Conservation (phyloP, 1,140 invertebrate genomes). For the Plectrocnemia conspersa region DNA sequence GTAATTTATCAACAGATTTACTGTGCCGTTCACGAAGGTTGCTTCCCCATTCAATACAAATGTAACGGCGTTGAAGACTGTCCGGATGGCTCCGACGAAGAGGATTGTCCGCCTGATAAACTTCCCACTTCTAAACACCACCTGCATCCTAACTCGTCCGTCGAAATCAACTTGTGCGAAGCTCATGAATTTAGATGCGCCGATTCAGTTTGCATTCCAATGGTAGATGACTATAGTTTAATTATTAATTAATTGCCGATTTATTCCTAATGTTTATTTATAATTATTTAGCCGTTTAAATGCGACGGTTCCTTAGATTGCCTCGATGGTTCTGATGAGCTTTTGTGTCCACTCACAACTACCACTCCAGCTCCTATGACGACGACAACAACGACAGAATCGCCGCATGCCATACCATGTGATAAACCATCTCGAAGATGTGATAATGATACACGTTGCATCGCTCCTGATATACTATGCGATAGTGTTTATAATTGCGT, state of each 20-base stretch:
- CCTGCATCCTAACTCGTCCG: not conserved
- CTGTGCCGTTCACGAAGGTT: conserved; percentile 61
- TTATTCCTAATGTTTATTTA: not conserved
- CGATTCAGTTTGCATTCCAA: conserved; percentile 57
- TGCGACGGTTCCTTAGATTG: conserved; percentile 70
- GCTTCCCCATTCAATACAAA: conserved; percentile 64
- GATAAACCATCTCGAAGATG: conserved; percentile 59
- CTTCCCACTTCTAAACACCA: conserved; percentile 32
- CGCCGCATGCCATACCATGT: conserved; percentile 42
- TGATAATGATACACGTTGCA: conserved; percentile 63
- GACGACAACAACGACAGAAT: conserved; percentile 10
- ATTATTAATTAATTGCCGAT: conserved; percentile 6
- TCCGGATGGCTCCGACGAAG: conserved; percentile 68
- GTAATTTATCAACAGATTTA: conserved; percentile 45
- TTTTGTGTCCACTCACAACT: conserved; percentile 42
- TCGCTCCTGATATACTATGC: conserved; percentile 62
- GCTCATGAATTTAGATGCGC: conserved; percentile 54
- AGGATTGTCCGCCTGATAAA: conserved; percentile 40
- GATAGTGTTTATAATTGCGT: conserved; percentile 63
- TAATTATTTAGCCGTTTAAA: conserved; percentile 54
- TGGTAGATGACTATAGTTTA: conserved; percentile 36
- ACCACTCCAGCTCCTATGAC: conserved; percentile 29
- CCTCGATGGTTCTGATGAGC: conserved; percentile 62
- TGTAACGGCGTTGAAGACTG: conserved; percentile 75
- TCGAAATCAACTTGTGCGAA: conserved; percentile 48